Evolutionary conservation across 2,797 vertebrate genomes (phyloP), one percentile per base, ranked within the genome.

Genomic region (Novumbra hubbsi): DNA sequence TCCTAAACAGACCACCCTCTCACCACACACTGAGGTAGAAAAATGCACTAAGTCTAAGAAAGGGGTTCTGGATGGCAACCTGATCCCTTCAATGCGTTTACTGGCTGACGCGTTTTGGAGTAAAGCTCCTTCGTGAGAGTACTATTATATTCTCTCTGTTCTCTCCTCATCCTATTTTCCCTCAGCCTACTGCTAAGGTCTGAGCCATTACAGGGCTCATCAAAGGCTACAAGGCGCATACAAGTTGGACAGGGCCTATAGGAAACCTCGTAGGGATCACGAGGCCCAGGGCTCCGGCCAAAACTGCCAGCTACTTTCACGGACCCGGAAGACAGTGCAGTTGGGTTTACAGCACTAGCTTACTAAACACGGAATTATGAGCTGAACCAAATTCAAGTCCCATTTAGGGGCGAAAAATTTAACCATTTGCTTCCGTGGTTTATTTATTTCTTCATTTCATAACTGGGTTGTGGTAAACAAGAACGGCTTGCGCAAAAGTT

Each of bases 151-250:
- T 19, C 2, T 73, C 28, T 75, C 34, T 68, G 28, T 67, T 38
- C 52, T 9, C 34, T 48, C 73, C 8, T 27, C 16, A 41, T 17
- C 38, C n/a, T 68, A 19, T 27, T 68, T 27, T 71, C 41, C 49
- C 52, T 73, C 55, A 49, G 34, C 73, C 71, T 70, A 38, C 57
- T 80, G 78, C 74, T 86, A 78, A 87, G 85, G 80, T 85, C 79
- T 80, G 80, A 85, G 80, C 86, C 84, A 81, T 86, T 78, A 79
- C 81, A 88, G 84, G 83, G 83, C 86, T 88, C 85, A 90, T 85
- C 73, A 68, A 83, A 78, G 73, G 71, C 84, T 86, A 76, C 83
- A 80, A 88, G 87, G 81, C 80, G 69, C 83, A 57, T 57, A 57
- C n/a, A 84, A 83, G 85, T 85, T 82, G 68, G 75, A 73, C 84